Base-by-base conservation (phyloP, 2,888 invertebrate genomes). In the Metopia argyrocephala region DNA sequence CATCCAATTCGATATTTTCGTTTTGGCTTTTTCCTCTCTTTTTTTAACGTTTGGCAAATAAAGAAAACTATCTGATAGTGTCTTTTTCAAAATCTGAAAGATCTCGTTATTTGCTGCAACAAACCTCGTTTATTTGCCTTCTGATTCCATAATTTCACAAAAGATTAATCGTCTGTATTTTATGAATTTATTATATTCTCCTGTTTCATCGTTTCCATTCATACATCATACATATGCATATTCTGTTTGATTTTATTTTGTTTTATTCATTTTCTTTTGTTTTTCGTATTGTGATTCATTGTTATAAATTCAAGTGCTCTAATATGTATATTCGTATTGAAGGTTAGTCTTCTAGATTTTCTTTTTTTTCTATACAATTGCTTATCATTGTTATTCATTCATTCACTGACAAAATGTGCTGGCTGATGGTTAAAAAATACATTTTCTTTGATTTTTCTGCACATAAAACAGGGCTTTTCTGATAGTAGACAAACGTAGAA, bases 311-410 rank as follows among this genome's bases (percentile, higher is more conserved):
- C 18, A 61, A 62, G 52, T 46, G 61, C 23, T 54, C 54, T 52
- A 27, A 27, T 27, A 23, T 56, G 21, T 5, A 20, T 48, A 38
- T 61, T 61, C 38, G 59, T n/a, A n/a, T n/a, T n/a, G n/a, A n/a
- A n/a, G 21, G 21, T 61, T 23, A 20, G 45, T 64, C 46, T 73
- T 73, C 9, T 56, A n/a, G 21, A 23, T 25, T 23, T 1, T 31
- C 9, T 38, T 12, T 38, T 12, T 15, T 56, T 27, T 56, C 56
- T 12, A 25, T 56, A 50, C 45, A 62, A 62, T 62, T 54, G 59
- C 46, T 65, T 62, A 23, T 59, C 28, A 45, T 66, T 59, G 61
- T 73, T 61, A 46, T 62, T 52, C 20, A 71, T 31, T 52, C 45
- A 45, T 5, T 56, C 48, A 46, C 25, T 23, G 15, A 18, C 38